Evolutionary conservation across 2,888 invertebrate genomes (phyloP).

Genomic region (Volucella bombylans): DNA sequence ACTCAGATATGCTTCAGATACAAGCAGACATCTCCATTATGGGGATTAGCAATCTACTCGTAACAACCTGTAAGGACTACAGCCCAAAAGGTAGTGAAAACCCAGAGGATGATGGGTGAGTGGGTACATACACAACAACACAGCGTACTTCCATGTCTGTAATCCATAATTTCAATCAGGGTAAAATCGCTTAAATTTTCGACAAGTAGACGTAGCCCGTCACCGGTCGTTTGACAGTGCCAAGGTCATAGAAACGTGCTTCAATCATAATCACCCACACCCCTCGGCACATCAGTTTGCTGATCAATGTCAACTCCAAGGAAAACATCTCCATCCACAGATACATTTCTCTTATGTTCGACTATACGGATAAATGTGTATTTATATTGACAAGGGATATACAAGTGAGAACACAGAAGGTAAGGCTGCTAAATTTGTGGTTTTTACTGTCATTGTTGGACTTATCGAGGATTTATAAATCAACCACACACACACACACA

Average conservation of each 20-base stretch:
- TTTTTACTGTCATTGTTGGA: slow-evolving; percentile 56
- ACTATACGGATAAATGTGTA: no score
- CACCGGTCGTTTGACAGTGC: slow-evolving; percentile 22
- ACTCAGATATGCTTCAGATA: slow-evolving; percentile 6
- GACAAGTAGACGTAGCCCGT: not conserved
- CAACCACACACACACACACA: slow-evolving; percentile 17
- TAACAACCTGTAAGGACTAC: not conserved
- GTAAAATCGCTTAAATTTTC: not conserved
- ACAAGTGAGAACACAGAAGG: slow-evolving; percentile 14
- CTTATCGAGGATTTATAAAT: slow-evolving; percentile 64
- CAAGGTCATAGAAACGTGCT: slow-evolving; percentile 58
- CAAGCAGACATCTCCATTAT: slow-evolving; percentile 50
- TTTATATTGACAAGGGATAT: slow-evolving; percentile 10
- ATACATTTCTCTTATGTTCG: no score
- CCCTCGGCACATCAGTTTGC: not conserved
- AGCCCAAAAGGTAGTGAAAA: not conserved
- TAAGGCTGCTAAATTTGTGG: slow-evolving; percentile 26
- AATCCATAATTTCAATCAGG: slow-evolving; percentile 32
- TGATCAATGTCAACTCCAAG: slow-evolving; percentile 31
- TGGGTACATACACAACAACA: not conserved
- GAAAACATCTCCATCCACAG: not conserved
- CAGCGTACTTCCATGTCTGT: not conserved
- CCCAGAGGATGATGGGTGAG: slow-evolving; percentile 11
- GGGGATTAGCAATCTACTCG: slow-evolving; percentile 48
- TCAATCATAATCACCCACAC: slow-evolving; percentile 49